Evolutionary conservation across 2,888 invertebrate species (phyloP).

Genomic region (Pharmacophagus antenor): DNA sequence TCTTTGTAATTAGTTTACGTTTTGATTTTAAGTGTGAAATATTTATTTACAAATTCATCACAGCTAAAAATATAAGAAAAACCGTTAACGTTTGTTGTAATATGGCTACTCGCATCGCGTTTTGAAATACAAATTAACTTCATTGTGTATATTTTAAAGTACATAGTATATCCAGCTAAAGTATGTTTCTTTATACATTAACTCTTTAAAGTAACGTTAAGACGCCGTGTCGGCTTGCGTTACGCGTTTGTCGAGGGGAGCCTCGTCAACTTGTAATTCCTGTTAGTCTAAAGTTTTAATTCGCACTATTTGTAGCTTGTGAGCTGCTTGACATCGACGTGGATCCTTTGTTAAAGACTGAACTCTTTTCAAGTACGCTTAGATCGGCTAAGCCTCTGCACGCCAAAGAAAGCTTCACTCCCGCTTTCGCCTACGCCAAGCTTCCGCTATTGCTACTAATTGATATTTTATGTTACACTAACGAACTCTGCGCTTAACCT

Average conservation of each 20-base stretch:
- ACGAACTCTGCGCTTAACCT: constrained; percentile 48
- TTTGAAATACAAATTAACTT: not conserved
- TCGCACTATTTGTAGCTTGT: constrained; percentile 73
- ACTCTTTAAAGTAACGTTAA: constrained; percentile 17
- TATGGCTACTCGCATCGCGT: too few relatives aligned
- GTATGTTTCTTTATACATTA: not conserved
- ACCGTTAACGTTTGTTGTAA: too few relatives aligned
- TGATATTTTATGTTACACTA: constrained; percentile 64
- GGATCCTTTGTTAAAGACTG: constrained; percentile 55
- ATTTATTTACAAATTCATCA: not conserved
- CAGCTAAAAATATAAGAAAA: not conserved
- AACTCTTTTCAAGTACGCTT: constrained; percentile 56
- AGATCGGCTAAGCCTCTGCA: constrained; percentile 50
- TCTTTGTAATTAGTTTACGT: too few relatives aligned
- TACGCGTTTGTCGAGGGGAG: constrained; percentile 14
- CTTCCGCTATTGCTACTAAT: constrained; percentile 43
- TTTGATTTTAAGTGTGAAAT: not conserved
- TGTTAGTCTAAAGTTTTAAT: constrained; percentile 84
- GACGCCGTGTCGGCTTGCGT: constrained; percentile 12
- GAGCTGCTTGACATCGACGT: constrained; percentile 52
- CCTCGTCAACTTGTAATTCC: constrained; percentile 58
- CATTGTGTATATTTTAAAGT: not conserved
- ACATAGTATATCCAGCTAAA: not conserved
- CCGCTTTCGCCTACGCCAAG: constrained; percentile 30
- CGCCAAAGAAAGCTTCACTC: constrained; percentile 22